Evolutionary conservation across 2,888 invertebrate species (phyloP).

Genomic region (Drosophila anomalata): DNA sequence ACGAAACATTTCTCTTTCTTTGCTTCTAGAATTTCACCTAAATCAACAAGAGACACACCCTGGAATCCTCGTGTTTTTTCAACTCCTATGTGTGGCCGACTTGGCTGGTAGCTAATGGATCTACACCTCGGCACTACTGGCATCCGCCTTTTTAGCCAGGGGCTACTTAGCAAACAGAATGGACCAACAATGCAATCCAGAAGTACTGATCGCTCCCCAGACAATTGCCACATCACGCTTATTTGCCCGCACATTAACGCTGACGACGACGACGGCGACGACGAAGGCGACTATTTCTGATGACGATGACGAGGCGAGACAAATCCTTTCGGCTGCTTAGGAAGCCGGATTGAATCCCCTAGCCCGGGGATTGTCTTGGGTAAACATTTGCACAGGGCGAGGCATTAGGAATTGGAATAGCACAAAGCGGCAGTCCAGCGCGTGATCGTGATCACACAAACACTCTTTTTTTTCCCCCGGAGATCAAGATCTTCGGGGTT

Average conservation of each 20-base stretch:
- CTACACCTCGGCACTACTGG: slow-evolving; percentile 61
- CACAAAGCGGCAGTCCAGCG: slow-evolving; percentile 61
- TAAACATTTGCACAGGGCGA: slow-evolving; percentile 70
- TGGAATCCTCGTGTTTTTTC: slow-evolving; percentile 1
- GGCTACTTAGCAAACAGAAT: slow-evolving; percentile 59
- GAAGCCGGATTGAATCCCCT: slow-evolving; percentile 43
- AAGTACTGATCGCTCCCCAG: slow-evolving; percentile 50
- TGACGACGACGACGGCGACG: slow-evolving; percentile 41
- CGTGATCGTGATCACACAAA: slow-evolving; percentile 75
- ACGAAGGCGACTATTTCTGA: slow-evolving; percentile 16
- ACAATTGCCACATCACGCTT: slow-evolving; percentile 79
- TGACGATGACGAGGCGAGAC: slow-evolving; percentile 57
- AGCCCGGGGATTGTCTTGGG: slow-evolving; percentile 59
- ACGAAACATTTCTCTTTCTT: background rate
- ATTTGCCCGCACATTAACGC: slow-evolving; percentile 77
- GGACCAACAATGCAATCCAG: slow-evolving; percentile 16
- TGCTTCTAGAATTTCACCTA: background rate
- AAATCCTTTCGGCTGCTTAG: slow-evolving; percentile 77
- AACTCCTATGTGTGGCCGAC: slow-evolving; percentile 33
- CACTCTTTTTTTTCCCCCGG: slow-evolving; percentile 12
- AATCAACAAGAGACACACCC: slow-evolving; percentile 32
- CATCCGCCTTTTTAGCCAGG: slow-evolving; percentile 13
- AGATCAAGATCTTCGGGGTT: slow-evolving; percentile 19
- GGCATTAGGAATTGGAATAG: slow-evolving; percentile 63
- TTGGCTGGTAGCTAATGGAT: slow-evolving; percentile 71